Conservation (phyloP, 2,888 invertebrate genomes). For the Campoplex nolae region DNA sequence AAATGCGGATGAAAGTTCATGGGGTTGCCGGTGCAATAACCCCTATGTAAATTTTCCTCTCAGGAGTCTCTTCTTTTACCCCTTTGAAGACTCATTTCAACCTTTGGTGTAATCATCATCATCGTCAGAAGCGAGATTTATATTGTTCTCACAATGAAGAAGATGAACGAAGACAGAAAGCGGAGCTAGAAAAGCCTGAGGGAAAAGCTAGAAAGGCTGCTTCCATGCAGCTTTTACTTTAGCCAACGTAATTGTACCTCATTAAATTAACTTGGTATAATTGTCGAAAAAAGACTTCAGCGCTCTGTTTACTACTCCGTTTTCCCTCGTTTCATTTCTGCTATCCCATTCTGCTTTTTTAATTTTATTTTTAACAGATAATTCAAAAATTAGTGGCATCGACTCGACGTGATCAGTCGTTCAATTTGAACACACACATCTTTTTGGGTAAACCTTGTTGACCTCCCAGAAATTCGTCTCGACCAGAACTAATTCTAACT, state of each 20-base stretch:
- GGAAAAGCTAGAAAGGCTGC: neutral
- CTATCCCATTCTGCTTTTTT: neutral
- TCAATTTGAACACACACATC: neutral
- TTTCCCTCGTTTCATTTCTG: neutral
- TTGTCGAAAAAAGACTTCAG: slow-evolving; percentile 28
- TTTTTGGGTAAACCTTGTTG: neutral
- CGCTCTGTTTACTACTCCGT: too few relatives aligned
- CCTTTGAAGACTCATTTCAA: slow-evolving; percentile 20
- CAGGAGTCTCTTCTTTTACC: slow-evolving; percentile 32
- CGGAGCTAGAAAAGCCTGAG: neutral
- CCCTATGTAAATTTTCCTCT: slow-evolving; percentile 11
- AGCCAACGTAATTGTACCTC: slow-evolving; percentile 48
- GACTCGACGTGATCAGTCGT: slow-evolving; percentile 1
- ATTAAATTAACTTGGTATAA: slow-evolving; percentile 47
- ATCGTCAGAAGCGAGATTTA: slow-evolving; percentile 48
- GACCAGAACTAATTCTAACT: neutral
- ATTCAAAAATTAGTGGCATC: neutral
- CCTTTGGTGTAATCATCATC: slow-evolving; percentile 54
- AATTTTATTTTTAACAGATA: neutral
- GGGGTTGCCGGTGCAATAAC: slow-evolving; percentile 1
- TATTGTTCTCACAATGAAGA: slow-evolving; percentile 36
- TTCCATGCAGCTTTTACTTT: neutral
- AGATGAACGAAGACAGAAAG: slow-evolving; percentile 32
- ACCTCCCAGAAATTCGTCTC: neutral
- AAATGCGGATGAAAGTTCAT: slow-evolving; percentile 30